Evolutionary conservation across 1,140 invertebrate genomes (phyloP).

Genomic region (Achatina immaculata): DNA sequence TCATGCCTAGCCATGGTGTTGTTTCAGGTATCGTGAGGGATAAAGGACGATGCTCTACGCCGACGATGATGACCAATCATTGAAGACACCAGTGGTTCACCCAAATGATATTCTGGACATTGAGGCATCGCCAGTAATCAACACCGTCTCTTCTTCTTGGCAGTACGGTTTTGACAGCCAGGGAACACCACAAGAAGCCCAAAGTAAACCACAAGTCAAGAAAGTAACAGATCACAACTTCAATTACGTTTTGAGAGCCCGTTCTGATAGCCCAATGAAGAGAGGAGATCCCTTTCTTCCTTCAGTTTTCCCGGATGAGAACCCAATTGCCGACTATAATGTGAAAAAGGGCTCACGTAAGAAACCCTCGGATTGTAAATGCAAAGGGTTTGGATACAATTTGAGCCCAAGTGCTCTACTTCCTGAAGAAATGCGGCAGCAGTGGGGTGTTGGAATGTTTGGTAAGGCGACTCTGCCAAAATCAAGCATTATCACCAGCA

Average conservation of each 20-base stretch:
- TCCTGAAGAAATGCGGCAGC: conserved; percentile 37
- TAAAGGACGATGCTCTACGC: conserved; percentile 28
- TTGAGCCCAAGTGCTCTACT: conserved; percentile 32
- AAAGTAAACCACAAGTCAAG: conserved; percentile 1
- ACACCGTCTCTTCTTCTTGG: neutral
- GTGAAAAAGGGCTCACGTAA: conserved; percentile 30
- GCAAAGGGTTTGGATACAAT: conserved; percentile 38
- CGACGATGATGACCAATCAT: conserved; percentile 27
- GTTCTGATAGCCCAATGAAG: conserved; percentile 16
- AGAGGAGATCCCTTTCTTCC: conserved; percentile 36
- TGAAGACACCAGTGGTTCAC: conserved; percentile 22
- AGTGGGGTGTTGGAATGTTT: conserved; percentile 37
- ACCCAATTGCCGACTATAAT: conserved; percentile 34
- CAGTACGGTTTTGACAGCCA: neutral
- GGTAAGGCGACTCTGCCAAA: conserved; percentile 11
- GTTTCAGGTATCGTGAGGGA: neutral
- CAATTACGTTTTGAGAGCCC: neutral
- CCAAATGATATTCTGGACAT: conserved; percentile 37
- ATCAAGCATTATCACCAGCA: neutral
- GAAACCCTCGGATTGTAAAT: conserved; percentile 38
- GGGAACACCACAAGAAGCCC: neutral
- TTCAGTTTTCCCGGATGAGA: conserved; percentile 35
- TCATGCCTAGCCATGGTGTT: too few species aligned
- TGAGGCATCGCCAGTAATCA: conserved; percentile 11
- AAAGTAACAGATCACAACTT: neutral